Evolutionary conservation across 2,113 vertebrate genomes (phyloP), one percentile per base, ranked within the genome.

Genomic region (Bos indicus): DNA sequence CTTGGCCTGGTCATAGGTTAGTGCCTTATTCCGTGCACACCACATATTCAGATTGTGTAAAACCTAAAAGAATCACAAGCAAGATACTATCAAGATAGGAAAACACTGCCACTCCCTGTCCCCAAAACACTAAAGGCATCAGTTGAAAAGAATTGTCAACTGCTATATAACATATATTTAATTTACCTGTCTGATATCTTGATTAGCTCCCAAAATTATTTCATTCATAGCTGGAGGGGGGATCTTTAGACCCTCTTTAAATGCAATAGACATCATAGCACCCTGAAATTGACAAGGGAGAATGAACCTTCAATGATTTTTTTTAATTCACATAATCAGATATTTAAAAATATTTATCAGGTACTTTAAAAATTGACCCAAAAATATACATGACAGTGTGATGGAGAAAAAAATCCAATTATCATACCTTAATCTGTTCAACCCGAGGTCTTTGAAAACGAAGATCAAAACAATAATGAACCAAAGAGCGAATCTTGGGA

Each of bases 41-140:
- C 99, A 99, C 99, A 99, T 99, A 97, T 99, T 99, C 93, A 99
- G 99, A 97, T 99, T 99, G 98, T 99, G 99, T 78, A 99, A 99
- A 96, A 99, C 99, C 99, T 99, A 91, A 28, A 80, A 92, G 48
- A 95, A 94, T 30, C 82, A 98, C 40, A 97, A 96, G 87, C 2
- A 93, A 97, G 84, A 94, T 56, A 36, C 33, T 19, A 26, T 90
- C 36, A 97, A 90, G 60, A 51, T 1, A 15, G 46, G 56, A 77
- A 91, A 91, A 54, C 8, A 74, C 4, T 13, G 10, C 33, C 56
- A 14, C 4, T 74, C 25, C 15, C 33, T 4, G 1, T 59, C 11
- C 57, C 52, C 25, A 4, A 74, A 88, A 83, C 30, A 25, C 6
- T 43, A 19, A 90, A 86, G 74, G 23, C n/a, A 88, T 78, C 85